Conservation (phyloP, 2,113 vertebrate species). For the Chroicocephalus ridibundus region DNA sequence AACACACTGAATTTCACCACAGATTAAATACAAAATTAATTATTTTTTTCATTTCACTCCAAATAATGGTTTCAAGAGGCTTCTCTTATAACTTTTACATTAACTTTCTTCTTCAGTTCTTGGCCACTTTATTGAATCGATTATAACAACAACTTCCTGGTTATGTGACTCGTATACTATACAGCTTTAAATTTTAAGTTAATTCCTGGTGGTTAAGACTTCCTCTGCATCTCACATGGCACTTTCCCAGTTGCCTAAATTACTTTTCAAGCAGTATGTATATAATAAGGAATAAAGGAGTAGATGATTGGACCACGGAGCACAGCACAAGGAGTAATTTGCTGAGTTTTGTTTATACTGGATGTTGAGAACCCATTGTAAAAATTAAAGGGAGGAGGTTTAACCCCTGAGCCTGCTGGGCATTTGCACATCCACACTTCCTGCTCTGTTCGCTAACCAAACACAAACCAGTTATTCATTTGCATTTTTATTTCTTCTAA, state of each 20-base stretch:
- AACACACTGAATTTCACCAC: neutral
- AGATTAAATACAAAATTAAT: neutral
- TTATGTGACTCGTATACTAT: neutral
- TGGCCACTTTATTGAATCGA: neutral
- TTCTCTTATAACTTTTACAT: neutral
- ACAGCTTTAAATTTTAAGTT: neutral
- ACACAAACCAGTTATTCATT: slow-evolving; percentile 28
- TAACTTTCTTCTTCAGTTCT: neutral
- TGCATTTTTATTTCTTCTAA: slow-evolving; percentile 53
- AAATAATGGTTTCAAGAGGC: neutral
- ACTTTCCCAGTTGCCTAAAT: neutral
- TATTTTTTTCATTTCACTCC: neutral
- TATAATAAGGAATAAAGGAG: neutral
- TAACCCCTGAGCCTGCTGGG: slow-evolving; percentile 29
- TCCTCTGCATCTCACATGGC: neutral
- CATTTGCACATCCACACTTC: slow-evolving; percentile 39
- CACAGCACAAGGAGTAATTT: slow-evolving; percentile 33
- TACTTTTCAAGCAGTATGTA: neutral
- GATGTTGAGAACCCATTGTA: neutral
- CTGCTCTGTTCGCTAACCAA: slow-evolving; percentile 10
- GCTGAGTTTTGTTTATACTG: slow-evolving; percentile 29
- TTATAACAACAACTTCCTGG: slow-evolving; percentile 1
- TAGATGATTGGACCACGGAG: neutral
- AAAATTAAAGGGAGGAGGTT: slow-evolving; percentile 32
- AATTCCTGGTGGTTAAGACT: slow-evolving; percentile 10